These are phyloP conservation scores for Lymantria monacha DNA, from an alignment of 2,888 invertebrate genomes.

Conservation along the genomic window DNA sequence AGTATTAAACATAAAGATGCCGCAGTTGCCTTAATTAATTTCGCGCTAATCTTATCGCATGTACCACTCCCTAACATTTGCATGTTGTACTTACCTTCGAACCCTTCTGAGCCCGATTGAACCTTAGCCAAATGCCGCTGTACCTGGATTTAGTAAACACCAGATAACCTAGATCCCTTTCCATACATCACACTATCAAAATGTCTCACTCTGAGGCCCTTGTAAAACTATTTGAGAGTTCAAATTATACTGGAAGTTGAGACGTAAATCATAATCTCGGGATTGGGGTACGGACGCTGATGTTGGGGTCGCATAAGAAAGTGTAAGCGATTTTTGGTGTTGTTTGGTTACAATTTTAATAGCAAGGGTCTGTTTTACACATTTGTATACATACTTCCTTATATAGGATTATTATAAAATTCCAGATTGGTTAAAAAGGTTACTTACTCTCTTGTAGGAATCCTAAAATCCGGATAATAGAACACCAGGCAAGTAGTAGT, in stretches of 20 bases:
- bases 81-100: slow-evolving; percentile 28
- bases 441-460: no score
- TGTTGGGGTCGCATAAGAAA: slow-evolving; percentile 34
- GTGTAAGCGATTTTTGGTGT: slow-evolving; percentile 48
- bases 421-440: no score
- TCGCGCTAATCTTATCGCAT: neutral
- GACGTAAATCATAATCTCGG: slow-evolving; percentile 46
- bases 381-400: neutral
- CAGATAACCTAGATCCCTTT: slow-evolving; percentile 34
- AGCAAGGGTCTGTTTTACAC: slow-evolving; percentile 1
- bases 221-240: slow-evolving; percentile 13
- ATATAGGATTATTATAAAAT: no score
- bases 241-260: slow-evolving; percentile 23
- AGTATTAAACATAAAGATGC: no score
- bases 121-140: slow-evolving; percentile 59
- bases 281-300: slow-evolving; percentile 39
- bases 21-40: neutral
- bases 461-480: no score
- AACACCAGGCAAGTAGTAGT: no score
- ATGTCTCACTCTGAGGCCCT: neutral
- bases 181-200: slow-evolving; percentile 2
- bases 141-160: slow-evolving; percentile 48
- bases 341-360: slow-evolving; percentile 35
- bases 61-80: slow-evolving; percentile 24
- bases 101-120: slow-evolving; percentile 42